Evolutionary conservation across 2,113 vertebrate species (phyloP), one percentile per base, ranked within the genome.

Genomic region (Odontesthes bonariensis): DNA sequence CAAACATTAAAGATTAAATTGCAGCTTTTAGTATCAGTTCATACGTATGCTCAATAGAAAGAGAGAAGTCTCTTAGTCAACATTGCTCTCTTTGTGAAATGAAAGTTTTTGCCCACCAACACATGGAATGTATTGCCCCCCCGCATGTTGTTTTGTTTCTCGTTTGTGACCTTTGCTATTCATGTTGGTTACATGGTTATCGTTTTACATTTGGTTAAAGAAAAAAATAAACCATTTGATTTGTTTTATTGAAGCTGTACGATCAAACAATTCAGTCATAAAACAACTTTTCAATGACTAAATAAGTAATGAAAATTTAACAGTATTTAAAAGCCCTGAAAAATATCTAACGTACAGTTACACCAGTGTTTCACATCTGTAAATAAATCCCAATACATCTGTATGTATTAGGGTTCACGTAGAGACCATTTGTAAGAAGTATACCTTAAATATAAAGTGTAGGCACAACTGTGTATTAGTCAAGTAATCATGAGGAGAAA

Each of bases 381-480:
- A 58, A 53, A 31, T n/a, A 33, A 7, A 38, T 10, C 35, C 35
- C 5, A 7, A 38, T 38, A 63, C 56, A 33, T 19, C 6, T 32
- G 13, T 27, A 58, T 47, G 22, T n/a, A 33, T 4, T 62, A 22
- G 16, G 10, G 1, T 73, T 11, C 12, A 33, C 65, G 42, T 46
- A 31, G 60, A 59, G 49, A 52, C 70, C 2, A 0, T 38, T 47
- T 75, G 11, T 52, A 8, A 5, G 33, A 64, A 47, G n/a, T n/a
- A 14, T 68, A 33, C n/a, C 13, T 44, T 51, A 14, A 70, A 44
- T 78, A 32, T 47, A 51, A 79, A 33, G 16, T 56, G 11, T 7
- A 80, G 84, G 85, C 85, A 86, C 82, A 42, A 49, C 40, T 58
- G 74, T 83, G 58, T 79, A 77, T 4, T 62, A 70, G 67, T 70